phyloP scores from a whole-genome alignment of 1,140 invertebrate species.

The Bactericera cockerelli region DNA sequence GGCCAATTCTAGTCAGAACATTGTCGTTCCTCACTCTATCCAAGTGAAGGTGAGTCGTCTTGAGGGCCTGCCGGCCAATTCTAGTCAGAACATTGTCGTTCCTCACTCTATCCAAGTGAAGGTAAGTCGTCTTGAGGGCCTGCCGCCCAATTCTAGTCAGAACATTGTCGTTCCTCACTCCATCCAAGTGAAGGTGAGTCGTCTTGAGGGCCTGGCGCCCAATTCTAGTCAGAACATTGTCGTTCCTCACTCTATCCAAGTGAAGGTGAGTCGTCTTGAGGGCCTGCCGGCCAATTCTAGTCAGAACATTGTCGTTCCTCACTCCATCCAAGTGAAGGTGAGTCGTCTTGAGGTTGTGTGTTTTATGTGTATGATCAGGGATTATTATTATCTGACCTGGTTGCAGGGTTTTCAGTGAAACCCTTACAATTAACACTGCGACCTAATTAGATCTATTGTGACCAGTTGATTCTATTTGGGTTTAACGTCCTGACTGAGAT shows the following conservation, averaged over 20 bases:
- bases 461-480: too few relatives aligned
- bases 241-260: conserved; percentile 24
- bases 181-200: conserved; percentile 25
- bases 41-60: conserved; percentile 24
- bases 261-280: conserved; percentile 23
- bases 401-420: too few relatives aligned
- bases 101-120: conserved; percentile 25
- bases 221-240: conserved; percentile 22
- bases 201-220: conserved; percentile 11
- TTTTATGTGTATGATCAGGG: too few relatives aligned
- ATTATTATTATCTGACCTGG: too few relatives aligned
- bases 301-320: conserved; percentile 22
- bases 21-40: conserved; percentile 24
- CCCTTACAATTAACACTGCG: too few relatives aligned
- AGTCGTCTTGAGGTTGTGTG: background rate
- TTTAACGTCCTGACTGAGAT: too few relatives aligned
- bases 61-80: conserved; percentile 17
- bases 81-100: conserved; percentile 21
- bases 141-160: conserved; percentile 20
- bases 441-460: too few relatives aligned
- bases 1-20: conserved; percentile 20
- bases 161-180: conserved; percentile 23
- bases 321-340: conserved; percentile 26
- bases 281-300: conserved; percentile 18
- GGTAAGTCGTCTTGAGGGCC: conserved; percentile 18